Evolutionary conservation across 2,888 invertebrate species (phyloP).

Genomic region (Trissolcus brochymenae): DNA sequence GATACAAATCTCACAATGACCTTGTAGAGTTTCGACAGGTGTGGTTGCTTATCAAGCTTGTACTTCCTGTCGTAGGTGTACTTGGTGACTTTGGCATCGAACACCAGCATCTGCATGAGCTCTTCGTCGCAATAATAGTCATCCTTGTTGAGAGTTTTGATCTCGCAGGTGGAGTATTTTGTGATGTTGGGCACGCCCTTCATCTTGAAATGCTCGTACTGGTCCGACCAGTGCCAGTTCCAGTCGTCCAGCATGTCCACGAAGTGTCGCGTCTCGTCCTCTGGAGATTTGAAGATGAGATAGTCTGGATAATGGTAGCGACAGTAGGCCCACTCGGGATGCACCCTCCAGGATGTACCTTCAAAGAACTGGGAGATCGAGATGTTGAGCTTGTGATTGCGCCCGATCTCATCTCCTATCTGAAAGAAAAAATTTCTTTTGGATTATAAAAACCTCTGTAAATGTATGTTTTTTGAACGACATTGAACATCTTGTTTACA

Average conservation of each 20-base stretch:
- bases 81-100: conserved; percentile 88
- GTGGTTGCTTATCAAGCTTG: conserved; percentile 43
- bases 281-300: conserved; percentile 84
- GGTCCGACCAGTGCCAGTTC: conserved; percentile 82
- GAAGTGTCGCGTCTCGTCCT: conserved; percentile 86
- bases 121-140: conserved; percentile 91
- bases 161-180: conserved; percentile 62
- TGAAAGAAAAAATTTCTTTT: conserved; percentile 64
- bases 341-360: conserved; percentile 86
- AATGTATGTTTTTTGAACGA: not conserved
- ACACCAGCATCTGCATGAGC: conserved; percentile 88
- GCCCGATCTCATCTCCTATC: conserved; percentile 86
- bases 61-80: conserved; percentile 74
- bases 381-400: conserved; percentile 82
- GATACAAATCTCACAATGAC: conserved; percentile 89
- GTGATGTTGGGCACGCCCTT: conserved; percentile 7
- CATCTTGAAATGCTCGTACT: conserved; percentile 76
- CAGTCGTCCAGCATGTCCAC: conserved; percentile 80
- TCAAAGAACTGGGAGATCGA: conserved; percentile 85
- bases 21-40: conserved; percentile 80
- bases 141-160: conserved; percentile 80
- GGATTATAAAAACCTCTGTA: not conserved
- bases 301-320: conserved; percentile 90
- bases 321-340: conserved; percentile 94
- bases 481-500: conserved; percentile 63